phyloP scores from a whole-genome alignment of 2,113 vertebrate species.

The Hiodon tergisus region DNA sequence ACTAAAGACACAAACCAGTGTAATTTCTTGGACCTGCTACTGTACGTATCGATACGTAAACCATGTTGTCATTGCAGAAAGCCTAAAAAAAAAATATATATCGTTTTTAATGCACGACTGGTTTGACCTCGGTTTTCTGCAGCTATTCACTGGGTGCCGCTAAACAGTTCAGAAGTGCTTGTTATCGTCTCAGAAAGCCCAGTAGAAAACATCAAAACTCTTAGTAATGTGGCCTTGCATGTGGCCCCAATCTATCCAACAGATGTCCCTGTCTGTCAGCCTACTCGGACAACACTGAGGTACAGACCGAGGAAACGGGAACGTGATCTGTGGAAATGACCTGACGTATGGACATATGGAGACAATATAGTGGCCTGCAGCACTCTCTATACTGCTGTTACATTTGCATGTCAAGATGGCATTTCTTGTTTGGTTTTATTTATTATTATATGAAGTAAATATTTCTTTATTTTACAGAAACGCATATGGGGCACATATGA shows the following conservation, averaged over 20 bases:
- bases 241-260: not conserved
- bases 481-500: no score
- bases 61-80: not conserved
- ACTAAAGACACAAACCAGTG: no score
- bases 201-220: not conserved
- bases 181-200: constrained; percentile 9
- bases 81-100: not conserved
- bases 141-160: not conserved
- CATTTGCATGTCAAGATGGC: no score
- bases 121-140: not conserved
- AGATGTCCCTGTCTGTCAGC: constrained; percentile 21
- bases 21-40: no score
- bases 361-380: no score
- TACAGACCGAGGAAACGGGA: constrained; percentile 1
- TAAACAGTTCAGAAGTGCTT: not conserved
- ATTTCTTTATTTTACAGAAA: no score
- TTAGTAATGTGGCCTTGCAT: not conserved
- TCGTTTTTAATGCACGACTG: not conserved
- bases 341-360: not conserved
- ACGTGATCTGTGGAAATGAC: constrained; percentile 2
- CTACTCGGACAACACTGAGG: not conserved
- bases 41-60: not conserved
- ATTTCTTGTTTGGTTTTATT: no score
- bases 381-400: no score
- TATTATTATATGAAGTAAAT: no score